These are phyloP conservation scores for Paragorgia papillata DNA, from an alignment of 92 coral and sea anemone genomes.

Conservation along the genomic window DNA sequence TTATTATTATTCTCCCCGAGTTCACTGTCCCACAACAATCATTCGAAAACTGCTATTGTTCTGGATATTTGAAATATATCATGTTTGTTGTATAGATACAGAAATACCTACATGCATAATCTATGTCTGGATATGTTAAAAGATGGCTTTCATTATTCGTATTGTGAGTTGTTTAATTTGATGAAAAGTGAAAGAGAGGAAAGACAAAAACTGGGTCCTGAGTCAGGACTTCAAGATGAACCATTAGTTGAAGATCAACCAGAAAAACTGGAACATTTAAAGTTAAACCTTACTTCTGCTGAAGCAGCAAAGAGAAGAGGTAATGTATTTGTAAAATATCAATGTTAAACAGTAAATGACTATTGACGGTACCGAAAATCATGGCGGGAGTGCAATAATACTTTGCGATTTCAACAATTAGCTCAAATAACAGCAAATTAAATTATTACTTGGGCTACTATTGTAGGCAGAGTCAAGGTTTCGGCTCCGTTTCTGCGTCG, in stretches of 20 bases:
- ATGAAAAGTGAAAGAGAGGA: conserved; percentile 78
- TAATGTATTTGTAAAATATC: background rate
- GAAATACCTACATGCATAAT: conserved; percentile 92
- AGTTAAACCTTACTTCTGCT: conserved; percentile 79
- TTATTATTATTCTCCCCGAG: no score
- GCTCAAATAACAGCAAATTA: no score
- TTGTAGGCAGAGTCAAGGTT: no score
- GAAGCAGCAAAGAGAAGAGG: conserved; percentile 96
- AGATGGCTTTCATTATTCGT: conserved; percentile 97
- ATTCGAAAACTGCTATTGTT: no score
- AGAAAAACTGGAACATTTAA: conserved; percentile 86
- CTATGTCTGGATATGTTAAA: conserved; percentile 96
- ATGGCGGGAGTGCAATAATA: no score
- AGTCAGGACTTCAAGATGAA: conserved; percentile 79
- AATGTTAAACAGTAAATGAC: no score
- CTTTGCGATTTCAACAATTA: no score
- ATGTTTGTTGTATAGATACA: conserved; percentile 74
- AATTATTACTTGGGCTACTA: no score
- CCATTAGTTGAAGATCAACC: conserved; percentile 81
- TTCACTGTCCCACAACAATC: no score
- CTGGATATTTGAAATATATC: no score
- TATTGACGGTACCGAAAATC: no score
- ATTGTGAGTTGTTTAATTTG: conserved; percentile 85
- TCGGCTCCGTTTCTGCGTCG: no score
- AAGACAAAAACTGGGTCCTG: conserved; percentile 73